Evolutionary conservation across 2,113 vertebrate species (phyloP).

Genomic region (Danionella cerebrum): DNA sequence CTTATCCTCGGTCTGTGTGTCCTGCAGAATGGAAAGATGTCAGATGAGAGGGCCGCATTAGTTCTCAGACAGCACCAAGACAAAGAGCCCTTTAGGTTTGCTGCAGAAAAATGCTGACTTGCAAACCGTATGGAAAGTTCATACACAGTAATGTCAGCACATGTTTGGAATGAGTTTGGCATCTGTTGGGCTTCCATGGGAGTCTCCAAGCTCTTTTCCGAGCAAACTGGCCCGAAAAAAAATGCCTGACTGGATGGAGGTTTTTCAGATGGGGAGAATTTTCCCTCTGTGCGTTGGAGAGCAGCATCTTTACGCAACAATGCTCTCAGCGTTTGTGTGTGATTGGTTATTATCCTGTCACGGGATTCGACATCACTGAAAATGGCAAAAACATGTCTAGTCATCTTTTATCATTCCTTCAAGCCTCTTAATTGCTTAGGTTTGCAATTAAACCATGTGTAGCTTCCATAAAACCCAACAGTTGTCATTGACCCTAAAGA

Average conservation of each 20-base stretch:
- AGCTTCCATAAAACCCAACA: too few species aligned
- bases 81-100: conserved; percentile 66
- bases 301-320: too few species aligned
- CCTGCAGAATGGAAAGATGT: conserved; percentile 64
- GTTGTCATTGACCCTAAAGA: too few species aligned
- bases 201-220: conserved; percentile 54
- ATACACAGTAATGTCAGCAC: conserved; percentile 71
- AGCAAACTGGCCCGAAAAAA: conserved; percentile 48
- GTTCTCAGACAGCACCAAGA: conserved; percentile 62
- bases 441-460: too few species aligned
- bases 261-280: conserved; percentile 40
- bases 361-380: too few species aligned
- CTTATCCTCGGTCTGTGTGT: conserved; percentile 38
- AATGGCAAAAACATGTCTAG: too few species aligned
- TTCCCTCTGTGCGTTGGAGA: too few species aligned
- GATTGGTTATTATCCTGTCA: too few species aligned
- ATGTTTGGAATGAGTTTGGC: conserved; percentile 71
- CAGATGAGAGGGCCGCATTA: conserved; percentile 64
- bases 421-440: too few species aligned
- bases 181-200: conserved; percentile 59
- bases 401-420: too few species aligned
- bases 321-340: too few species aligned
- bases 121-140: conserved; percentile 70
- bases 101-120: conserved; percentile 66
- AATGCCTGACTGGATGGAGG: conserved; percentile 45